Conservation (phyloP, 2,797 vertebrate species). For the Melanogrammus aeglefinus region DNA sequence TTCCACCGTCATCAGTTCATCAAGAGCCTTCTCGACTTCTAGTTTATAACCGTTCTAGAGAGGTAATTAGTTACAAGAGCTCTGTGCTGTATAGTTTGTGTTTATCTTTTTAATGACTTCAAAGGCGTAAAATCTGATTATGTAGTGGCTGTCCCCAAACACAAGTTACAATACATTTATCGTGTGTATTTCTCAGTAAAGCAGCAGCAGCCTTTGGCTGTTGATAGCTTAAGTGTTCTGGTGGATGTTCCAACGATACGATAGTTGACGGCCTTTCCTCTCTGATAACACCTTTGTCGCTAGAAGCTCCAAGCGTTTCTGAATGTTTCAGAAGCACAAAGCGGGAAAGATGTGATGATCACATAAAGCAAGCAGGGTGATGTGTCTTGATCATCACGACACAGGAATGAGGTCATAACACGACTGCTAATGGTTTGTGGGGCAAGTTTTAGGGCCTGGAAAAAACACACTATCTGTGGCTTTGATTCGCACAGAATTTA, state of each 20-base stretch:
- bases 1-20: too few relatives aligned
- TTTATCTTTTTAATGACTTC: conserved; percentile 24
- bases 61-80: conserved; percentile 46
- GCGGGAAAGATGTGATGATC: conserved; percentile 51
- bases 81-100: conserved; percentile 29
- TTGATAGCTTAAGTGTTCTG: conserved; percentile 42
- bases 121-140: conserved; percentile 34
- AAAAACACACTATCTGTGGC: neutral
- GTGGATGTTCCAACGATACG: conserved; percentile 41
- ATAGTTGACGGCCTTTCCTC: conserved; percentile 18
- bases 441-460: conserved; percentile 15
- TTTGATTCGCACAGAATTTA: neutral
- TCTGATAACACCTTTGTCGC: conserved; percentile 36
- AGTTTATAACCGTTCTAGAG: conserved; percentile 25
- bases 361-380: conserved; percentile 70
- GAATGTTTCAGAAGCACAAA: conserved; percentile 15
- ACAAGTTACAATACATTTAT: conserved; percentile 50
- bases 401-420: conserved; percentile 71
- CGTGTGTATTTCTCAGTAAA: conserved; percentile 57
- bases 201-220: conserved; percentile 19
- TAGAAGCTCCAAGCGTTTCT: conserved; percentile 24
- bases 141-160: conserved; percentile 32
- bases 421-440: conserved; percentile 33
- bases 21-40: neutral
- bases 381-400: conserved; percentile 59